A percentile compares a stretch with the other conserved stretches of the same genome.
phyloP scores from a whole-genome alignment of 2,797 vertebrate species.

The Sebastes goodei region DNA sequence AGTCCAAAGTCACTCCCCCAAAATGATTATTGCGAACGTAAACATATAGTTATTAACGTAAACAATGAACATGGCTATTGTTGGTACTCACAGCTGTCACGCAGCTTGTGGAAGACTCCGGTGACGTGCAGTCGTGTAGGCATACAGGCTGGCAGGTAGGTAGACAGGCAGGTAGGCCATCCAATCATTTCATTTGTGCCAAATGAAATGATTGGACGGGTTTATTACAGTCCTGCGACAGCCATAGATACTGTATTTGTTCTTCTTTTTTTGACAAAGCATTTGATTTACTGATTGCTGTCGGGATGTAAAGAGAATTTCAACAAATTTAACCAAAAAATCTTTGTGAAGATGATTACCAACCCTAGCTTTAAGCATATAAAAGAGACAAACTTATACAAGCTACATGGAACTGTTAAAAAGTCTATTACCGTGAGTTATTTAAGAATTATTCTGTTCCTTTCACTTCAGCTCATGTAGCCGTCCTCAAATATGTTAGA shows the following conservation, averaged over 20 bases:
- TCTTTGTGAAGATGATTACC: not conserved
- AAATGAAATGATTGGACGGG: too few relatives aligned
- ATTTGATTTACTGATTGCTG: not conserved
- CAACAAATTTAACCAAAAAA: slow-evolving; percentile 1
- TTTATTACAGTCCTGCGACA: not conserved
- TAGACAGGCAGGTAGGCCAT: too few relatives aligned
- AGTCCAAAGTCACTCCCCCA: too few relatives aligned
- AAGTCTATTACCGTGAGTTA: slow-evolving; percentile 50
- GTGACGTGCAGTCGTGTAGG: too few relatives aligned
- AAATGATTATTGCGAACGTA: too few relatives aligned
- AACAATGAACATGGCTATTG: too few relatives aligned
- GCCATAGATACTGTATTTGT: not conserved
- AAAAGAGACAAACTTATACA: slow-evolving; percentile 32
- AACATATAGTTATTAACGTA: too few relatives aligned
- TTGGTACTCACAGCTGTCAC: not conserved
- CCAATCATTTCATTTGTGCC: too few relatives aligned
- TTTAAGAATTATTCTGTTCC: slow-evolving; percentile 36
- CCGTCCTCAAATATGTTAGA: not conserved
- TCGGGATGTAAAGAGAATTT: not conserved
- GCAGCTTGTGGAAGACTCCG: too few relatives aligned
- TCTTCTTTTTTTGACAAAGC: not conserved
- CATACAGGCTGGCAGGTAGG: too few relatives aligned
- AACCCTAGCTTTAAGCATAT: slow-evolving; percentile 1
- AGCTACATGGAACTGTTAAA: slow-evolving; percentile 26
- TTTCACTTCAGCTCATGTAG: slow-evolving; percentile 10